Conservation (phyloP, 2,113 vertebrate genomes). For the Pipa parva region DNA sequence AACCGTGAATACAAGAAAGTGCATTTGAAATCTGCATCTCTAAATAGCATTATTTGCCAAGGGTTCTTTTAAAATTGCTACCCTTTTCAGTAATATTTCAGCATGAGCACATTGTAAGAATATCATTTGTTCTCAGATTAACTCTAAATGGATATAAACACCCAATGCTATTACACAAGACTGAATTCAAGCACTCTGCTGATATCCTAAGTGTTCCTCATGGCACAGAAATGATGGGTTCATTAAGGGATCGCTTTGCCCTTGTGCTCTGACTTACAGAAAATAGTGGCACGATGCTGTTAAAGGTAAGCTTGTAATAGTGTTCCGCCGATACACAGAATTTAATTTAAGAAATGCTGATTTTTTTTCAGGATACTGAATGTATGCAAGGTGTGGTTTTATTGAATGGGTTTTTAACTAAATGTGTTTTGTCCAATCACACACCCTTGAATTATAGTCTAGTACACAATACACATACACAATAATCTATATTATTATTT, state of each 20-base stretch:
- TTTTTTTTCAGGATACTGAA: neutral
- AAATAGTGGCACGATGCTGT: neutral
- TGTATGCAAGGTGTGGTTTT: too few species aligned
- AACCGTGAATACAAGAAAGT: neutral
- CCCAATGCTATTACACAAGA: neutral
- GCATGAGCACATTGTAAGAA: neutral
- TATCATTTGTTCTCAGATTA: conserved; percentile 5
- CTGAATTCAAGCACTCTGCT: neutral
- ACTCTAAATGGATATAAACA: conserved; percentile 2
- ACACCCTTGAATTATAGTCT: too few species aligned
- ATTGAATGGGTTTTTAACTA: too few species aligned
- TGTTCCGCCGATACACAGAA: neutral
- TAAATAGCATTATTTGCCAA: conserved; percentile 1
- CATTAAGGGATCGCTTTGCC: neutral
- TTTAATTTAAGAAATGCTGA: neutral
- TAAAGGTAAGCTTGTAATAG: neutral
- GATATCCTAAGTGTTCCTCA: neutral
- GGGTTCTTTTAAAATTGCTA: conserved; percentile 1
- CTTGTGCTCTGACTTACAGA: neutral
- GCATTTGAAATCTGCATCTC: neutral
- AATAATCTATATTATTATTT: too few species aligned
- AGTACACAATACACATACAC: too few species aligned
- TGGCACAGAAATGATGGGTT: neutral
- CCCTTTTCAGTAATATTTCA: conserved; percentile 1
- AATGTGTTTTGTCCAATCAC: too few species aligned